Percentiles rank a stretch among this genome's conserved stretches.
These are phyloP conservation scores for Cyclopterus lumpus DNA, from an alignment of 2,797 vertebrate genomes.

Conservation along the genomic window DNA sequence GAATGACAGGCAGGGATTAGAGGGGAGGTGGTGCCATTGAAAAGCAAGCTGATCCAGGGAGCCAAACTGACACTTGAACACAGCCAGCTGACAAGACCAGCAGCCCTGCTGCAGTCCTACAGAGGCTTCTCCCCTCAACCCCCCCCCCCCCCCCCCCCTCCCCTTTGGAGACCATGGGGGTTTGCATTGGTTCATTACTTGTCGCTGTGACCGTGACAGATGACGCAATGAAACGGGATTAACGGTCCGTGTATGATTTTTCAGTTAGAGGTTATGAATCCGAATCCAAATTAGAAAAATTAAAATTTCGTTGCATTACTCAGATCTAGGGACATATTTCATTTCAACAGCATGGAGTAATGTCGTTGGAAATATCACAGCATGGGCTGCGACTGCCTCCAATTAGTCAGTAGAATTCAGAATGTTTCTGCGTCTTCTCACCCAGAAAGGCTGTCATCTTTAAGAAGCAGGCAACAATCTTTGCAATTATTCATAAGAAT, in stretches of 20 bases:
- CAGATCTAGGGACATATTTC: constrained; percentile 22
- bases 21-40: constrained; percentile 80
- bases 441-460: background rate
- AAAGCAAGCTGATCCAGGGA: constrained; percentile 73
- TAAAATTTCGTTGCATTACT: constrained; percentile 22
- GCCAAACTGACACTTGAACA: constrained; percentile 78
- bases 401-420: constrained; percentile 14
- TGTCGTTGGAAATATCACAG: constrained; percentile 11
- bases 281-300: constrained; percentile 51
- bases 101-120: constrained; percentile 66
- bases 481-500: background rate
- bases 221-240: constrained; percentile 43
- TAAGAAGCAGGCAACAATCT: background rate
- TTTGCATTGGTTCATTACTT: constrained; percentile 55
- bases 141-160: background rate
- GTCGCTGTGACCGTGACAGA: constrained; percentile 40
- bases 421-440: background rate
- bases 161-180: background rate
- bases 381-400: background rate
- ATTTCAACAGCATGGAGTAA: constrained; percentile 16
- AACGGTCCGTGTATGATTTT: constrained; percentile 26
- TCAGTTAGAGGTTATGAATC: constrained; percentile 56
- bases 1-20: constrained; percentile 81
- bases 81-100: constrained; percentile 72
- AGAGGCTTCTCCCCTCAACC: constrained; percentile 22